Conservation (phyloP, 2,113 vertebrate genomes). For the Rhadina sibilatrix region DNA sequence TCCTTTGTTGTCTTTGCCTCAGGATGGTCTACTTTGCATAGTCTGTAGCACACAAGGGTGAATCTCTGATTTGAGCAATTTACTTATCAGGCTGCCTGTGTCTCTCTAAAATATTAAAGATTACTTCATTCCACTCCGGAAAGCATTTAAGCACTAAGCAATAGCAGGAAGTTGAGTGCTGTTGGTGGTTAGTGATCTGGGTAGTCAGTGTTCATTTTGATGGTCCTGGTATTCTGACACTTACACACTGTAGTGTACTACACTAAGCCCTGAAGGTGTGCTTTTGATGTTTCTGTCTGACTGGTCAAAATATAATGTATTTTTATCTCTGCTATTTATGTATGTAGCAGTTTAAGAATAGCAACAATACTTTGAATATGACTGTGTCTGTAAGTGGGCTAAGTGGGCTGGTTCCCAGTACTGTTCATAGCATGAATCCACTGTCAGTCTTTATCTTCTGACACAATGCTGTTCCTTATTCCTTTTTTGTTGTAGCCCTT, state of each 20-base stretch:
- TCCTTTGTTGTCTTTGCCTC: neutral
- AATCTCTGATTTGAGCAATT: neutral
- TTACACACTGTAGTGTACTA: neutral
- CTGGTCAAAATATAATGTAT: neutral
- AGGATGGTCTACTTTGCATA: neutral
- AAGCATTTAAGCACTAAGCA: neutral
- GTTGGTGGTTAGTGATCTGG: neutral
- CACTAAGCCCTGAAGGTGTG: neutral
- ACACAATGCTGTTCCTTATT: neutral
- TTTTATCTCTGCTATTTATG: neutral
- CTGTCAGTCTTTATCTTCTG: neutral
- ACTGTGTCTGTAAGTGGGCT: neutral
- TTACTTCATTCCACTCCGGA: neutral
- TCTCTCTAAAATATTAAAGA: neutral
- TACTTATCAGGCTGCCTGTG: neutral
- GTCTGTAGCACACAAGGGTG: neutral
- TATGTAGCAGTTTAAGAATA: neutral
- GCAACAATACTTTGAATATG: neutral
- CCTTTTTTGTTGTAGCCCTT: neutral
- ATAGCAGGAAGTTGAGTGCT: neutral
- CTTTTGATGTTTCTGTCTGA: neutral
- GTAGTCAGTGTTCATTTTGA: neutral
- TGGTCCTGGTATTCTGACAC: neutral
- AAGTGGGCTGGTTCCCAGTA: neutral
- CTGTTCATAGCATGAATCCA: rapidly evolving